Evolutionary conservation across 2,888 invertebrate genomes (phyloP), one percentile per base, ranked within the genome.

Genomic region (Drosophila picticornis): DNA sequence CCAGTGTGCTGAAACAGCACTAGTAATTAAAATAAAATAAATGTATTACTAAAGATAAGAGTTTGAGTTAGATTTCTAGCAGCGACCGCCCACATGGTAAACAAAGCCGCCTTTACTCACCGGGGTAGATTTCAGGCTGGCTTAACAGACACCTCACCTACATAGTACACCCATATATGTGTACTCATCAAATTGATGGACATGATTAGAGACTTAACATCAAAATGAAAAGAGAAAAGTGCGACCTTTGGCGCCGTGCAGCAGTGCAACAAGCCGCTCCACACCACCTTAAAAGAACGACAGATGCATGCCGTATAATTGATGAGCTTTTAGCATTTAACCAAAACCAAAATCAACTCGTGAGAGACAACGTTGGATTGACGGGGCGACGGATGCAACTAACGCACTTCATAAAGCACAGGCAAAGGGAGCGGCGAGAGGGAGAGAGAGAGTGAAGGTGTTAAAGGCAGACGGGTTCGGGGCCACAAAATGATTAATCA

Each of bases 401-500:
- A 76, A 72, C 67, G 70, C 72, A 66, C 52, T 38, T 32, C 61
- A 51, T 32, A 60, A 51, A 11, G 68, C 56, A 61, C 61, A 9
- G 55, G 48, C 59, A 51, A 50, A 34, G 53, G 55, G 36, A 53
- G 46, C 27, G 48, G 40, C 56, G 36, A 16, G 57, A 22, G 0
- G 16, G 40, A 4, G 64, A 22, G 1, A 11, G 36, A 40, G 56
- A 38, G 60, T 31, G 77, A 81, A 88, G 85, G 88, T 88, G 85
- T 84, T 83, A 75, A 74, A 75, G 73, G 77, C 76, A 82, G 75
- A 72, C 81, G 71, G 60, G 56, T 38, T 48, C 65, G 51, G 60
- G 52, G 64, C 69, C 70, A 81, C 77, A 83, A 88, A 90, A 90
- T 91, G 91, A 91, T 92, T 91, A 91, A 91, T 91, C 91, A 92